Base-by-base conservation (phyloP, 2,888 invertebrate species). In the Sylvicola fuscatus region DNA sequence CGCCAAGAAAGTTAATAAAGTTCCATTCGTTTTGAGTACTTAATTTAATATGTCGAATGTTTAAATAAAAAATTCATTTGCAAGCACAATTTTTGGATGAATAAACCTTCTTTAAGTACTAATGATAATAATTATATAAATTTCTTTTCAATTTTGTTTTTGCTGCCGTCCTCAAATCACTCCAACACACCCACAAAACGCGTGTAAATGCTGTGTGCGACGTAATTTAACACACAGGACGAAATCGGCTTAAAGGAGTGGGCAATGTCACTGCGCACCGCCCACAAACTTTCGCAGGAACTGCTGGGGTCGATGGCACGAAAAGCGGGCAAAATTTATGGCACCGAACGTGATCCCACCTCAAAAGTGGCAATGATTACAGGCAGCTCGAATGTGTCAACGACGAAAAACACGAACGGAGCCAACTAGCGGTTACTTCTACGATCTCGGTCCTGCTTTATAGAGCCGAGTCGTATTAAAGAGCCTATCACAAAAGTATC, bases 211-310 rank as follows among this genome's bases (percentile, higher is more conserved):
- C n/a, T 21, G 21, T 8, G 21, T 21, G 4, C 21, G 21, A 4
- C 21, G 8, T 8, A 21, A 6, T 21, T 6, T 8, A 21, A 21
- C 21, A 21, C 21, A 21, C 49, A 87, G 86, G 89, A 98, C 61
- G 93, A 95, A 66, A 97, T 98, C 53, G 89, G 97, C 41, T 74
- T 98, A 46, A 95, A 92, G 54, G 98, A 99, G 60, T 99, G 98
- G 98, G 82, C 92, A 44, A 69, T 84, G 40, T 93, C 95, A 35
- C 66, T 99, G 47, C 79, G 92, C 43, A 81, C 87, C 16, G 93
- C 97, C 27, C 95, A 95, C 67, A 92, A 92, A 62, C 75, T 84
- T 53, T 93, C 93, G 3, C 78, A 84, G 55, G 95, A 98, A 58
- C 72, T 98, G 49, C 69, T 98, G 40, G 87, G 92, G 37, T 87